Evolutionary conservation across 2,888 invertebrate species (phyloP).

Genomic region (Drosophila pseudotakahashii): DNA sequence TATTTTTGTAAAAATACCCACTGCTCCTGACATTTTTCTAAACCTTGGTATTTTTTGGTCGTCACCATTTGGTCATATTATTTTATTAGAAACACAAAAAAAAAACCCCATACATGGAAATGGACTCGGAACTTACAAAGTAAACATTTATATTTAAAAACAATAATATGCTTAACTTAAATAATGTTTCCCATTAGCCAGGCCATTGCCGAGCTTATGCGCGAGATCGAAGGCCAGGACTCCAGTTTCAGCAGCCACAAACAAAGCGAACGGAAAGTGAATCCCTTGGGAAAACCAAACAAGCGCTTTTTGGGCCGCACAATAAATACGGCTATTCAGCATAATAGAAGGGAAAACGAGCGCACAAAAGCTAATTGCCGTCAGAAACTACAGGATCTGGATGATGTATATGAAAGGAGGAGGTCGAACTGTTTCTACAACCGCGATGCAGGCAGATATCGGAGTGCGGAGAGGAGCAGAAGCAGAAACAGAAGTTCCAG

Average conservation of each 20-base stretch:
- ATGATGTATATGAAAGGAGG: conserved; percentile 53
- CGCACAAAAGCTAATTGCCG: conserved; percentile 66
- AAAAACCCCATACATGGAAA: conserved; percentile 59
- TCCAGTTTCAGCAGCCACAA: conserved; percentile 3
- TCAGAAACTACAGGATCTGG: conserved; percentile 72
- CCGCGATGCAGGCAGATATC: not conserved
- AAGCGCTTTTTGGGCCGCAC: conserved; percentile 80
- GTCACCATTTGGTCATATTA: not conserved
- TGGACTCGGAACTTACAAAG: conserved; percentile 68
- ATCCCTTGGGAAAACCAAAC: conserved; percentile 78
- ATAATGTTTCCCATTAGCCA: conserved; percentile 45
- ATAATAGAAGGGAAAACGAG: conserved; percentile 72
- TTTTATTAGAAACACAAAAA: conserved; percentile 1
- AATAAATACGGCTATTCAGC: conserved; percentile 68
- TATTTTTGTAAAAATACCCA: no score
- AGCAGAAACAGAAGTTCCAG: conserved; percentile 19
- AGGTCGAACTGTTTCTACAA: conserved; percentile 50
- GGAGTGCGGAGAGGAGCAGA: conserved; percentile 10
- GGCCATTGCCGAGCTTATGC: conserved; percentile 77
- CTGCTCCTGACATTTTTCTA: no score
- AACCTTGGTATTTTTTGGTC: not conserved
- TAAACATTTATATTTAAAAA: conserved; percentile 39
- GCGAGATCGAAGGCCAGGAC: conserved; percentile 54
- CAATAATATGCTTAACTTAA: not conserved
- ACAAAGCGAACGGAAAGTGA: conserved; percentile 72